A percentile compares a stretch with the other conserved stretches of the same genome.
Evolutionary conservation across 2,888 invertebrate species (phyloP).

Genomic region (Phaedon cochleariae): DNA sequence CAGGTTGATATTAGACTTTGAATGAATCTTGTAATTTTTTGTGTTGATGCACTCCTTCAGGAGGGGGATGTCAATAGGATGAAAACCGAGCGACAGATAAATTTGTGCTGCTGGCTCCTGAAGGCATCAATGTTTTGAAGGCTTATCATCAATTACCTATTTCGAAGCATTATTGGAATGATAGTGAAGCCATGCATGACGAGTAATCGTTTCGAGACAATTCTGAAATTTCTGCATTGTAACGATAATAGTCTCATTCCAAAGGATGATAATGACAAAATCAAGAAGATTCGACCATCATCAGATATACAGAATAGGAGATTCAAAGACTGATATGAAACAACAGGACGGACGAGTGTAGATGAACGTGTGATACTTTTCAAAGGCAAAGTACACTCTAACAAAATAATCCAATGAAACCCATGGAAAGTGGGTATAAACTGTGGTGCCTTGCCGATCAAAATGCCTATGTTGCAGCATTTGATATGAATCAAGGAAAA

Average conservation of each 20-base stretch:
- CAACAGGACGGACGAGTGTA: slow-evolving; percentile 25
- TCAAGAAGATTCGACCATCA: slow-evolving; percentile 26
- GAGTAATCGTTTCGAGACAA: slow-evolving; percentile 26
- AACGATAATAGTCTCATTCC: slow-evolving; percentile 26
- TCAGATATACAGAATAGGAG: slow-evolving; percentile 17
- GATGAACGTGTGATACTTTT: slow-evolving; percentile 39
- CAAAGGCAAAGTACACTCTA: slow-evolving; percentile 36
- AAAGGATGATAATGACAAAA: slow-evolving; percentile 26
- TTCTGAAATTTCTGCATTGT: slow-evolving; percentile 27
- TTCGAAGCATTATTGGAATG: slow-evolving; percentile 26
- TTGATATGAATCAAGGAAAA: slow-evolving; percentile 45
- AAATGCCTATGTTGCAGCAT: slow-evolving; percentile 35
- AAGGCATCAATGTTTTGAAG: slow-evolving; percentile 32
- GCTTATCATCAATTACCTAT: slow-evolving; percentile 29
- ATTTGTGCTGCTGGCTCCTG: slow-evolving; percentile 28
- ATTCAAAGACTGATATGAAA: slow-evolving; percentile 19
- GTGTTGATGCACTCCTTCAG: too few relatives aligned
- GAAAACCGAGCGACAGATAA: too few relatives aligned
- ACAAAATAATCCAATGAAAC: slow-evolving; percentile 44
- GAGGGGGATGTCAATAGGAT: too few relatives aligned
- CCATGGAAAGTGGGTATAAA: slow-evolving; percentile 44
- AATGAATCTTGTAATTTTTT: too few relatives aligned
- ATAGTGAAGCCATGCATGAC: slow-evolving; percentile 10
- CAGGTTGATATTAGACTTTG: too few relatives aligned
- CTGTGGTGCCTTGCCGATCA: slow-evolving; percentile 38